phyloP scores from a whole-genome alignment of 2,113 vertebrate genomes.

The Oostethus manadensis region DNA sequence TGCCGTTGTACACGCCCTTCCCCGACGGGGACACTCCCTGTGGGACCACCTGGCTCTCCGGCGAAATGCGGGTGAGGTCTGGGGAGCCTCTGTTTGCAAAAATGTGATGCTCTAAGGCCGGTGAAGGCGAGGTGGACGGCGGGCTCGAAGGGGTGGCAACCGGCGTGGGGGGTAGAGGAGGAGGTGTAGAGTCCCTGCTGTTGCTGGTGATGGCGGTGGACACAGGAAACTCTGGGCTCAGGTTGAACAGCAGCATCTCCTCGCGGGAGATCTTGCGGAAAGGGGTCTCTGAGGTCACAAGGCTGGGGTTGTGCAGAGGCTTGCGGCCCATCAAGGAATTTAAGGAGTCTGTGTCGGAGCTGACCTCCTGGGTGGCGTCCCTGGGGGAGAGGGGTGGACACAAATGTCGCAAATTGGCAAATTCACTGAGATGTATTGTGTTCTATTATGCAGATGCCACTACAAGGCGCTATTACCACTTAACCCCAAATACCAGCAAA shows the following conservation, averaged over 20 bases:
- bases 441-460: conserved; percentile 6
- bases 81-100: conserved; percentile 79
- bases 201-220: conserved; percentile 53
- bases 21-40: conserved; percentile 60
- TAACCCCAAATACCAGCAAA: conserved; percentile 21
- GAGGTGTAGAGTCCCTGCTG: conserved; percentile 72
- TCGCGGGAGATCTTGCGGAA: conserved; percentile 85
- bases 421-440: background rate
- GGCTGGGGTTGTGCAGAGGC: conserved; percentile 75
- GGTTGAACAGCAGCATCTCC: conserved; percentile 82
- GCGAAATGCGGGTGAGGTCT: conserved; percentile 77
- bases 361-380: conserved; percentile 80
- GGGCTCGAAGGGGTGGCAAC: conserved; percentile 76
- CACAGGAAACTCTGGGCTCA: conserved; percentile 63
- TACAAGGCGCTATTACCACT: background rate
- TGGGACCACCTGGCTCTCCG: conserved; percentile 85
- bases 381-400: conserved; percentile 42
- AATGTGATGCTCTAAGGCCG: conserved; percentile 70
- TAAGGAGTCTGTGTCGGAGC: conserved; percentile 88
- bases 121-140: conserved; percentile 58
- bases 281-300: conserved; percentile 78
- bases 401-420: background rate
- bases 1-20: conserved; percentile 86
- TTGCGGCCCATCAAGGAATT: conserved; percentile 83
- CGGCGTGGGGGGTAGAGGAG: conserved; percentile 40